A percentile compares a stretch with the other conserved stretches of the same genome.
These are phyloP conservation scores for Enteromius fasciolatus DNA, from an alignment of 2,797 vertebrate species.

Conservation along the genomic window DNA sequence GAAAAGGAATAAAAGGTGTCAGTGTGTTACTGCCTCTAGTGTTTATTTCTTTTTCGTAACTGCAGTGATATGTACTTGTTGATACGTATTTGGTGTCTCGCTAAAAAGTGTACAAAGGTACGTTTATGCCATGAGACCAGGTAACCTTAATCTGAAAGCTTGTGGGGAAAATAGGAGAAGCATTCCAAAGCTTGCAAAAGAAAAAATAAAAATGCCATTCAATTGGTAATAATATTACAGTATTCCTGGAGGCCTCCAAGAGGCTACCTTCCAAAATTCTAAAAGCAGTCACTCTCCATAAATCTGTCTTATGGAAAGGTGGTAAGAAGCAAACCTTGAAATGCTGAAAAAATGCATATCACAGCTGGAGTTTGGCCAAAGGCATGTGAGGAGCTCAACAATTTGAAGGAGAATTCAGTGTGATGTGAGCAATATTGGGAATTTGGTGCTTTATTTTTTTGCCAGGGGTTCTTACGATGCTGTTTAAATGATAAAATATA, in stretches of 20 bases:
- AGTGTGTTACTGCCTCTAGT: too few species aligned
- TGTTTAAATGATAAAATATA: not conserved
- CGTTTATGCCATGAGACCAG: too few species aligned
- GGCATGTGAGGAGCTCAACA: not conserved
- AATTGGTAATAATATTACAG: not conserved
- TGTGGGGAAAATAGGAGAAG: not conserved
- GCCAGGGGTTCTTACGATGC: not conserved
- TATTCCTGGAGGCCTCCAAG: not conserved
- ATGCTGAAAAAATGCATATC: not conserved
- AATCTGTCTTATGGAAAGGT: not conserved
- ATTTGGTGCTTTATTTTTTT: not conserved
- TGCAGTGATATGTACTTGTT: too few species aligned
- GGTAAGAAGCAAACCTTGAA: not conserved
- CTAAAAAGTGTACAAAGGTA: too few species aligned
- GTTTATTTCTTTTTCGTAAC: too few species aligned
- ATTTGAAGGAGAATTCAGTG: not conserved
- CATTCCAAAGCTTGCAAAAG: not conserved
- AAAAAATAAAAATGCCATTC: not conserved
- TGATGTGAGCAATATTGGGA: not conserved
- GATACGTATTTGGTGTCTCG: too few species aligned
- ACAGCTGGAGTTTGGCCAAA: slow-evolving; percentile 1
- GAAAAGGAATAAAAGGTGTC: too few species aligned
- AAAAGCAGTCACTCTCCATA: slow-evolving; percentile 2
- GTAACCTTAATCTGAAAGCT: not conserved
- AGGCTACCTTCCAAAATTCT: not conserved